Base-by-base conservation (phyloP, 1,140 invertebrate genomes). In the Halictus rubicundus region DNA sequence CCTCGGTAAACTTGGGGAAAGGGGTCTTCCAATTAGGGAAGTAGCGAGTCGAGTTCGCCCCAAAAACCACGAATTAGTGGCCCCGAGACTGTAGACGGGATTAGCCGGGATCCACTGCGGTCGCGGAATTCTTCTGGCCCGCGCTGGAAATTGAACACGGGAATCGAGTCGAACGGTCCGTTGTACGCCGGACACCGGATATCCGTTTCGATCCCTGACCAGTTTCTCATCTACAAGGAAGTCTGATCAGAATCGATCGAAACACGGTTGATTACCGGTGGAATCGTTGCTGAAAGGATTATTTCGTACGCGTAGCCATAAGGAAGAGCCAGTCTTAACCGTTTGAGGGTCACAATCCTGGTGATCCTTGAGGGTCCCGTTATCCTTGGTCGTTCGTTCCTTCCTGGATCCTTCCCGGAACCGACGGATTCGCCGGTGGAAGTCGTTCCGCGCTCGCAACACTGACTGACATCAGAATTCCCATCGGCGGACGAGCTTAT, bases 51-150 rank as follows among this genome's bases (percentile, higher is more conserved):
- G 72, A 74, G 76, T 81, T 74, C 72, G 81, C 78, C 79, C 75
- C 73, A 81, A 84, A 86, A 84, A 86, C 82, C 61, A 75, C 83
- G 57, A 82, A 79, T 82, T 79, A 82, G 69, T n/a, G 76, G 54
- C 23, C 49, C 54, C 25, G 19, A 10, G 25, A 66, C 39, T 39
- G 64, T 63, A 60, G 46, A 46, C 42, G 46, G 52, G 76, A 16
- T 63, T 68, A 46, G 57, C 54, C 27, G 49, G 49, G 16, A 14
- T 27, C 4, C 37, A 52, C 37, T 1, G 23, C 2, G 9, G 9
- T 3, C n/a, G 23, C 3, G 64, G 23, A 61, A 70, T 61, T 61
- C 59, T 54, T 71, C 27, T 42, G 14, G 6, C 6, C 23, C 19
- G 57, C 23, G 39, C 21, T 57, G 21, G 14, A 57, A 57, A 57